Percentiles rank a stretch among this genome's conserved stretches.
Conservation (phyloP, 2,888 invertebrate genomes). For the Aelia acuminata region DNA sequence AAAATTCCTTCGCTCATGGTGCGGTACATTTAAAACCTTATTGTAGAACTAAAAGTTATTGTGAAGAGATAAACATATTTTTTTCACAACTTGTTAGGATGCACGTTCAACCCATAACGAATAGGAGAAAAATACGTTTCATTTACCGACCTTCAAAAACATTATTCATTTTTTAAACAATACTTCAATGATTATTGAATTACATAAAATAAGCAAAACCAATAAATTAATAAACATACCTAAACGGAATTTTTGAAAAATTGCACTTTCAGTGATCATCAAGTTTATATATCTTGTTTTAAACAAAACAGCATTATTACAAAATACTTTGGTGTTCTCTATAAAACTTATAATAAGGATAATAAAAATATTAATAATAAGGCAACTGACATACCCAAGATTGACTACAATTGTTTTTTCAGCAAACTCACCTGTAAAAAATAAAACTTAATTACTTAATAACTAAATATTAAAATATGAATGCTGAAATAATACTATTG, state of each 20-base stretch:
- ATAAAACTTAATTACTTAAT: neutral
- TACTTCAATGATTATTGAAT: neutral
- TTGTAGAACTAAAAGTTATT: neutral
- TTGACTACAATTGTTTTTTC: neutral
- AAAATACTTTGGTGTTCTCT: no score
- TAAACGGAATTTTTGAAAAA: no score
- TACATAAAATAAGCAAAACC: no score
- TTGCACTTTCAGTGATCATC: no score
- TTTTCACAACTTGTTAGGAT: neutral
- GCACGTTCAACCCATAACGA: neutral
- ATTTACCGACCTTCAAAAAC: neutral
- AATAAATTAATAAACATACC: no score
- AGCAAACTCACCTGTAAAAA: conserved; percentile 6
- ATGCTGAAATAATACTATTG: no score
- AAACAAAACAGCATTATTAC: no score
- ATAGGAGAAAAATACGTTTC: neutral
- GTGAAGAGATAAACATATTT: neutral
- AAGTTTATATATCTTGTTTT: no score
- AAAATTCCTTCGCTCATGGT: neutral
- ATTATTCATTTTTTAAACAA: neutral
- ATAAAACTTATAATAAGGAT: neutral
- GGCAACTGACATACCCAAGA: neutral
- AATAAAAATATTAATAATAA: neutral
- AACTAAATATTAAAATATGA: neutral
- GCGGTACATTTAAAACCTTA: neutral